Base-by-base conservation (phyloP, 2,113 vertebrate species). In the Labeo catla region DNA sequence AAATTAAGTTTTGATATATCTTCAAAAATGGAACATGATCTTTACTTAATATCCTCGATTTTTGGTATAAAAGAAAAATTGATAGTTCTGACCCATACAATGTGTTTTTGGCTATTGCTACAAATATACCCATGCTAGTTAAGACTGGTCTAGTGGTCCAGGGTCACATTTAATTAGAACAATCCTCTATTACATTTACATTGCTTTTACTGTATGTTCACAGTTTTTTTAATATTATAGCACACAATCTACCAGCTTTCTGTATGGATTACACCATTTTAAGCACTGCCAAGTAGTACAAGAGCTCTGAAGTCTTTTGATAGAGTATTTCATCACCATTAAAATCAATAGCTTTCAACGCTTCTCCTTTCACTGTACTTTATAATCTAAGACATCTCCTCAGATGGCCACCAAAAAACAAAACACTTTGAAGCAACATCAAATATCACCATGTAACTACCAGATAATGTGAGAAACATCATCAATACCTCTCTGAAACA, bases 281-380 rank as follows among this genome's bases (percentile, higher is more conserved):
- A 61, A 45, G 11, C 36, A 63, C 19, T 59, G 76, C 19, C 16
- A 61, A 45, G 12, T 23, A 45, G 54, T 80, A 61, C 77, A 80
- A 13, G 54, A 15, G 19, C 54, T 63, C 77, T 15, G 6, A n/a
- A 63, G 19, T 11, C 57, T 63, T 80, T 63, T 80, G 70, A 39
- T 23, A 43, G 16, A 61, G 34, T 80, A 61, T 61, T 79, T 79
- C 54, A 80, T 80, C 21, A 80, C 12, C 13, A 80, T 80, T 63
- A 47, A 63, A 80, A 80, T 36, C 63, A 68, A 82, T 65, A 68
- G 59, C 63, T 52, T 82, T 68, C 80, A 36, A 52, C 80, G 50
- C 8, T 63, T 81, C 28, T 6, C 49, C 8, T 52, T 76, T 12
- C 4, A 47, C 39, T 63, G n/a, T n/a, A 81, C 21, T 47, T 23